Evolutionary conservation across 2,797 vertebrate species (phyloP), one percentile per base, ranked within the genome.

Genomic region (Bradypodion pumilum): DNA sequence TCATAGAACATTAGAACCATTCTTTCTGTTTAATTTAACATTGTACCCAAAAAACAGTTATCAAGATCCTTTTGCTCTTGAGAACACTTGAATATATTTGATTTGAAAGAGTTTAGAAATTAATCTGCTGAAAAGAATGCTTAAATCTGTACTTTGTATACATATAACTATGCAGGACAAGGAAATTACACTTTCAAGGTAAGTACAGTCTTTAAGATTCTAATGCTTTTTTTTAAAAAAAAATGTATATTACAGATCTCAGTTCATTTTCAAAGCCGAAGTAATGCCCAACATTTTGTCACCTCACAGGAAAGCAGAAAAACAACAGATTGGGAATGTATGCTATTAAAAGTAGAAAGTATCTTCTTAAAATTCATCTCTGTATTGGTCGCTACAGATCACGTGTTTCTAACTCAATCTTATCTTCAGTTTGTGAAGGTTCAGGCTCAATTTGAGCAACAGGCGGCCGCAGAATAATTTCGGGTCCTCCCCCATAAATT

Each of bases 341-440:
- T 96, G 92, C 88, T 94, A 92, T 94, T 91, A 96, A 25, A 25
- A 96, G 93, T 95, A 91, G 95, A 97, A 96, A 95, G 92, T 88
- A 93, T 93, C 94, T 94, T 94, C 92, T 84, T 93, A 94, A 88
- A 89, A 85, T 82, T 90, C 78, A 81, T 83, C 46, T 85, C 86
- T 82, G 83, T 37, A 83, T 85, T 89, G 86, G 81, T 78, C 86
- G 89, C 95, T 97, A 99, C 91, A 98, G 94, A 16, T 97, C 96
- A 84, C 97, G 97, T 16, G 98, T 99, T 96, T 99, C 98, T 95
- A 98, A 96, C 95, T 99, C 98, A 74, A 99, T 98, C 95, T 99
- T 99, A 95, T 99, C 98, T 94, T 99, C 98, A 2, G 97, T 95
- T 87, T 98, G 97, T 13, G 96, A 96, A 19, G 86, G 74, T 62